Conservation (phyloP, 2,797 vertebrate genomes). For the Buceros bicornis region DNA sequence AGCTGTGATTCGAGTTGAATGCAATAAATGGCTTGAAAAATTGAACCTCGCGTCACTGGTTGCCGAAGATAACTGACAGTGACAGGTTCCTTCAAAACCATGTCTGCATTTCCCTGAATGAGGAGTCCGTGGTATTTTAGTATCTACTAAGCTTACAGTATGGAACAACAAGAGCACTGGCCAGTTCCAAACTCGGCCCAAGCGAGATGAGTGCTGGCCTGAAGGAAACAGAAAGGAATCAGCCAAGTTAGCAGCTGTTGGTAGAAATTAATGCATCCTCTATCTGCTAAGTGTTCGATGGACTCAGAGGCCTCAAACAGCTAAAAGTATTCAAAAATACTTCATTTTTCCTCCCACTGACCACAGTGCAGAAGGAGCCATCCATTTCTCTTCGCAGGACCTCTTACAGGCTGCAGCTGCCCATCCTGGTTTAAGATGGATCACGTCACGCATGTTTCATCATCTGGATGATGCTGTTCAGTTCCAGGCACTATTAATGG, state of each 20-base stretch:
- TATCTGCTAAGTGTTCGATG: background rate
- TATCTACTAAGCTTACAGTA: background rate
- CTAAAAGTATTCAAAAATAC: background rate
- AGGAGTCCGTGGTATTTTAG: background rate
- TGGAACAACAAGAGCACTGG: background rate
- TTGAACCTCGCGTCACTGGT: accelerated
- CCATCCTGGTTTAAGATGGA: background rate
- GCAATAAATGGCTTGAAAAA: background rate
- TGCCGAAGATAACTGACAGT: background rate
- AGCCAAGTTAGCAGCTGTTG: background rate
- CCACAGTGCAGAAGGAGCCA: background rate
- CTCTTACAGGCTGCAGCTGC: background rate
- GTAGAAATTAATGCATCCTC: background rate
- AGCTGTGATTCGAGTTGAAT: background rate
- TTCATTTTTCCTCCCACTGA: background rate
- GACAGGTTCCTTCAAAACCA: background rate
- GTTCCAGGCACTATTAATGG: background rate
- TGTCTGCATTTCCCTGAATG: background rate
- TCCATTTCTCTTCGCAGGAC: background rate
- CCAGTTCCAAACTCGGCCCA: background rate
- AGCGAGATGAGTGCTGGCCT: background rate
- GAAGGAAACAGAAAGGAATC: background rate
- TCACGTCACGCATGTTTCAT: accelerated
- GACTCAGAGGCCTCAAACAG: background rate
- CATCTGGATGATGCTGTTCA: background rate